Conservation (phyloP, 2,888 invertebrate species). For the Agriopis aurantiaria region DNA sequence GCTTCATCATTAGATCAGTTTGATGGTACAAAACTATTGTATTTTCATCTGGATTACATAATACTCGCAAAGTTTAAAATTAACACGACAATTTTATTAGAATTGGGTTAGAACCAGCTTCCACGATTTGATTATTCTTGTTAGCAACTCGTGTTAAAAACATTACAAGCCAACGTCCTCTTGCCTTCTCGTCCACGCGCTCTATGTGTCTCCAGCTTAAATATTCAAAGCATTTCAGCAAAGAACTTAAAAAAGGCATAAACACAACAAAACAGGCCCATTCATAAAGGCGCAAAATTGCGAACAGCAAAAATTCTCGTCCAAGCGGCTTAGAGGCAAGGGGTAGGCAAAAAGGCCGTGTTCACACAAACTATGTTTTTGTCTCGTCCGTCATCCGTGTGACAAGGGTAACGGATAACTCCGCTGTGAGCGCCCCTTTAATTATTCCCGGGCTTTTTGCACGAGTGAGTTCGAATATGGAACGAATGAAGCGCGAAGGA, state of each 20-base stretch:
- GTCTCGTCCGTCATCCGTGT: slow-evolving; percentile 64
- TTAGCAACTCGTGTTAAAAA: no score
- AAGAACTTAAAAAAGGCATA: slow-evolving; percentile 12
- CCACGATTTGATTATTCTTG: no score
- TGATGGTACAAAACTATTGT: no score
- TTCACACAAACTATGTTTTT: slow-evolving; percentile 62
- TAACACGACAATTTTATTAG: no score
- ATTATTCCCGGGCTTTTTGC: slow-evolving; percentile 65
- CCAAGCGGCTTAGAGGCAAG: slow-evolving; percentile 58
- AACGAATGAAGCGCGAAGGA: slow-evolving; percentile 53
- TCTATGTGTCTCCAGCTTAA: not conserved
- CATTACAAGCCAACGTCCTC: no score
- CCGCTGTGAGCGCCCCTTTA: slow-evolving; percentile 61
- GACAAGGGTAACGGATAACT: slow-evolving; percentile 61
- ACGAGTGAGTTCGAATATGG: slow-evolving; percentile 59
- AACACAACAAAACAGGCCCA: slow-evolving; percentile 33
- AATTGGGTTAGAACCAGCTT: no score
- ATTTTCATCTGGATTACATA: no score
- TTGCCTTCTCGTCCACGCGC: no score
- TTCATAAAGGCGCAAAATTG: slow-evolving; percentile 57
- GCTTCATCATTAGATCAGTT: no score
- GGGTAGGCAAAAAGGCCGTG: slow-evolving; percentile 64
- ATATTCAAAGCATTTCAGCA: not conserved
- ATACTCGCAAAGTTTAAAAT: no score
- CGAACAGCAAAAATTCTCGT: slow-evolving; percentile 59